A percentile compares a stretch with the other conserved stretches of the same genome.
phyloP scores from a whole-genome alignment of 2,113 vertebrate genomes.

The Mastomys natalensis region DNA sequence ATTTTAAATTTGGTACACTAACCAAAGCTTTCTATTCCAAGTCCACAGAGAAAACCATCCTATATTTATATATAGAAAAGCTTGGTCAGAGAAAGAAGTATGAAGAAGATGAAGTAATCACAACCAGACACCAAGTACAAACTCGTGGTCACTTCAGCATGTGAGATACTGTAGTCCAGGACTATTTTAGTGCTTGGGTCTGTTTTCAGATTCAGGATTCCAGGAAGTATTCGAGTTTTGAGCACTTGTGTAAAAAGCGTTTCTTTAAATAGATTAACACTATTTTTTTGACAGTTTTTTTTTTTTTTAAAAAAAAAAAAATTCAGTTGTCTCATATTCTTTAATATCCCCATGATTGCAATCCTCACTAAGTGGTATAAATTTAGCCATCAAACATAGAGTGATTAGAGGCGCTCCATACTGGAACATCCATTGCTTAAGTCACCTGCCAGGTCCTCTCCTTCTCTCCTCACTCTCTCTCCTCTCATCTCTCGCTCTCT shows the following conservation, averaged over 20 bases:
- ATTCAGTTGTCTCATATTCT: too few species aligned
- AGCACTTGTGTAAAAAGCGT: neutral
- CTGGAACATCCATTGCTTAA: neutral
- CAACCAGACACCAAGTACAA: neutral
- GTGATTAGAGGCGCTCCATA: neutral
- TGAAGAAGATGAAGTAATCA: neutral
- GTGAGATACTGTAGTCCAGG: neutral
- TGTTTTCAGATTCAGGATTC: neutral
- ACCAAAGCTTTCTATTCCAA: neutral
- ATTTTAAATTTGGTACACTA: neutral
- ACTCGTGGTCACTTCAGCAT: neutral
- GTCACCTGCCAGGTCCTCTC: neutral
- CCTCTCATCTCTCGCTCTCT: too few species aligned
- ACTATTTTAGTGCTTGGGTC: neutral
- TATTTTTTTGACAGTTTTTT: slow-evolving; percentile 13
- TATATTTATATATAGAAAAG: neutral
- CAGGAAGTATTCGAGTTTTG: neutral
- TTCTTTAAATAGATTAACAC: neutral
- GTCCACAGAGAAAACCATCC: neutral
- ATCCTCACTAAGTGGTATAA: neutral
- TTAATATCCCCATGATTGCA: neutral
- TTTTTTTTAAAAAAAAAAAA: too few species aligned
- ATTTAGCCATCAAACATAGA: neutral
- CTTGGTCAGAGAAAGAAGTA: neutral
- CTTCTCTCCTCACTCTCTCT: too few species aligned